A percentile compares a stretch with the other conserved stretches of the same genome.
Conservation (phyloP, 30 jellyfish, hydroid and myxozoan species). For the Pseudorhiza aurosa region DNA sequence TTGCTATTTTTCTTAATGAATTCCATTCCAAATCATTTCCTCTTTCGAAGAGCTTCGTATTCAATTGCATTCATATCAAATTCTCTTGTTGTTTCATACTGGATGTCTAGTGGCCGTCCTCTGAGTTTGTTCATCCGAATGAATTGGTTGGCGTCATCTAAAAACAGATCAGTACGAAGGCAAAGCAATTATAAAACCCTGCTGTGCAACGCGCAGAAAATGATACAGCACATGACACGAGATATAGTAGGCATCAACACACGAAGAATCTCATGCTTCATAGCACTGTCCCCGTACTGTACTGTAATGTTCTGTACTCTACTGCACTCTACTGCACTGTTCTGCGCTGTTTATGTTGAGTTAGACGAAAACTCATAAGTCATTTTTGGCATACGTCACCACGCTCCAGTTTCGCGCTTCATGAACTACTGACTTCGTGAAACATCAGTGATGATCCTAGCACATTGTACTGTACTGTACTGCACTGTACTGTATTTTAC, state of each 20-base stretch:
- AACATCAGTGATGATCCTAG: too few relatives aligned
- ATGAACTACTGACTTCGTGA: too few relatives aligned
- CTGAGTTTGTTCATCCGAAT: constrained; percentile 61
- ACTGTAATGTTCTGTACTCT: too few relatives aligned
- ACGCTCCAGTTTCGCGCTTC: too few relatives aligned
- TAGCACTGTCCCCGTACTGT: not conserved
- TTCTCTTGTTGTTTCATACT: constrained; percentile 80
- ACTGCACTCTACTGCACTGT: too few relatives aligned
- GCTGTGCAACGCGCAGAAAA: too few relatives aligned
- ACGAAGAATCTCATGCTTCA: not conserved
- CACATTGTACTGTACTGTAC: too few relatives aligned
- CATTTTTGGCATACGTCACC: too few relatives aligned
- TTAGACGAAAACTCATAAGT: too few relatives aligned
- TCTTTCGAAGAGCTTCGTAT: not conserved
- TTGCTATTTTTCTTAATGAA: not conserved
- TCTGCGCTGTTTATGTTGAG: too few relatives aligned
- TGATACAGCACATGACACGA: not conserved
- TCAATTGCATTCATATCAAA: constrained; percentile 68
- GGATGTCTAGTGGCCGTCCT: constrained; percentile 81
- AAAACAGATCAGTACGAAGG: constrained; percentile 11
- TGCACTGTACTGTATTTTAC: too few relatives aligned
- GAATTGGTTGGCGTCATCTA: constrained; percentile 85
- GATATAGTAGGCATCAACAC: not conserved
- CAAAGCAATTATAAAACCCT: constrained; percentile 1
- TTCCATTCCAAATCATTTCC: not conserved